Evolutionary conservation across 1,140 invertebrate species (phyloP), one percentile per base, ranked within the genome.

Genomic region (Philopotamus ludificatus): DNA sequence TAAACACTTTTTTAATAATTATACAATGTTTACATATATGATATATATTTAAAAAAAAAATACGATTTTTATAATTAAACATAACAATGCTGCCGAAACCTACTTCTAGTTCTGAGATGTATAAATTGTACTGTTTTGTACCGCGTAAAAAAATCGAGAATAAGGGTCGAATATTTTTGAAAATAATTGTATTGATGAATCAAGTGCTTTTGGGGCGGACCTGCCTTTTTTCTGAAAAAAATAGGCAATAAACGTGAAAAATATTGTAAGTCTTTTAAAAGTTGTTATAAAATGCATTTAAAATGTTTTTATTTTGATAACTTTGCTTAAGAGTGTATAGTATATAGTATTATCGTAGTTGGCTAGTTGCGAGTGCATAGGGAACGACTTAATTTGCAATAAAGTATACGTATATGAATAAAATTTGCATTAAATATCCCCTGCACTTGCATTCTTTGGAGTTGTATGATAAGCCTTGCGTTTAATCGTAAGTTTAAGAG

Each of bases 231-330:
- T 16, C n/a, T n/a, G n/a, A n/a, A n/a, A n/a, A n/a, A n/a, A n/a
- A n/a, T 42, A 12, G 22, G 54, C 54, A 57, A 60, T 60, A 60
- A 60, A 60, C 45, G 18, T 28, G 57, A 60, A 60, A 60, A 47
- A 47, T 60, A 47, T 60, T 60, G 41, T 28, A 47, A 15, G 42
- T 47, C 41, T n/a, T n/a, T n/a, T n/a, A n/a, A n/a, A n/a, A n/a
- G n/a, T 28, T 49, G n/a, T 51, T 47, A 53, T 34, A 54, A 58
- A 18, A 23, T 50, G 16, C 10, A 44, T n/a, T n/a, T n/a, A 58
- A 26, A 58, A 42, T 63, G 60, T 51, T 42, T 63, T 51, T 63
- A 51, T 63, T 63, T 63, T 63, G 26, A 63, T 58, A 58, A 58
- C 42, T 63, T 23, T 45, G 58, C 45, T 34, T 60, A 23, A 12